These are phyloP conservation scores for Cremastinae sp. DNA, from an alignment of 2,888 invertebrate species.

Conservation along the genomic window DNA sequence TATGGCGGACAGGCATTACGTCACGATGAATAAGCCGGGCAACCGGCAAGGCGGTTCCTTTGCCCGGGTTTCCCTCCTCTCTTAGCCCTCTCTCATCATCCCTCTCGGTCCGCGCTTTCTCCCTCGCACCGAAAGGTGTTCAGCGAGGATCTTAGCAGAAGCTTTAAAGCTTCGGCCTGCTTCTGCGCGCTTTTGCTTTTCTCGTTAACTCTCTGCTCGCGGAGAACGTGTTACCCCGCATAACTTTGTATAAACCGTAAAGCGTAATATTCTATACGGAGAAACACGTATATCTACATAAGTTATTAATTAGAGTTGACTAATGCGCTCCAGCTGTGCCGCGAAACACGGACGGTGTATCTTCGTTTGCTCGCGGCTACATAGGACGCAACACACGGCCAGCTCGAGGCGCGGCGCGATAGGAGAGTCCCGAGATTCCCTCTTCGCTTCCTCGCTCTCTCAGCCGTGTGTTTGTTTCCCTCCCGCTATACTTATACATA, in stretches of 20 bases:
- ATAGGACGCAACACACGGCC: conserved; percentile 9
- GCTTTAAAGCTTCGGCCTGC: conserved; percentile 62
- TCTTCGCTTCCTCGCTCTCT: conserved; percentile 37
- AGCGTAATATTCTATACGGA: conserved; percentile 45
- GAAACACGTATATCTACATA: conserved; percentile 66
- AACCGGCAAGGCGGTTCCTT: conserved; percentile 50
- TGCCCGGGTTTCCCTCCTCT: conserved; percentile 62
- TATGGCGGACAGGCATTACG: conserved; percentile 63
- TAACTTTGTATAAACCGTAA: conserved; percentile 43
- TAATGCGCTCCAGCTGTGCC: conserved; percentile 79
- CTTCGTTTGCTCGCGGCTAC: conserved; percentile 42
- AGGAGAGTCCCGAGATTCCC: conserved; percentile 47
- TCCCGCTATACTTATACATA: too few relatives aligned
- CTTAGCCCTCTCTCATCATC: conserved; percentile 53
- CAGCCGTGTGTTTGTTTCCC: conserved; percentile 24
- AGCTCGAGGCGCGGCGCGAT: conserved; percentile 14
- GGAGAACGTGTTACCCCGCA: conserved; percentile 37
- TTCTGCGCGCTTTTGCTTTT: conserved; percentile 60
- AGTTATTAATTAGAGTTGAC: conserved; percentile 80
- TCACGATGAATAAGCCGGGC: conserved; percentile 51
- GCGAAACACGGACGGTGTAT: conserved; percentile 53
- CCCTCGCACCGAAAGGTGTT: conserved; percentile 56
- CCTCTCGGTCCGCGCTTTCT: conserved; percentile 17
- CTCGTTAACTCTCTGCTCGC: conserved; percentile 60
- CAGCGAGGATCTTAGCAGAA: conserved; percentile 59